Percentiles rank a stretch among this genome's conserved stretches.
These are phyloP conservation scores for Hycleus phaleratus DNA, from an alignment of 1,140 invertebrate genomes.

Conservation along the genomic window DNA sequence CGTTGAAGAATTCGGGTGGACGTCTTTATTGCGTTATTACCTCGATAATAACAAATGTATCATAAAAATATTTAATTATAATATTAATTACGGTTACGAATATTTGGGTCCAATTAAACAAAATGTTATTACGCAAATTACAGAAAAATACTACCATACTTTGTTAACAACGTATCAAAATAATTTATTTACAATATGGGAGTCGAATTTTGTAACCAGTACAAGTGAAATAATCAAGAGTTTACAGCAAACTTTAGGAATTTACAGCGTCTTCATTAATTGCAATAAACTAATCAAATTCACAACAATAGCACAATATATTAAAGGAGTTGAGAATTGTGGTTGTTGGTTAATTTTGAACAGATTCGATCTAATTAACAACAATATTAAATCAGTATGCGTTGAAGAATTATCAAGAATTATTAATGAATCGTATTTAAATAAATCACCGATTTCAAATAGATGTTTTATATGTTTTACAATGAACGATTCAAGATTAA, in stretches of 20 bases:
- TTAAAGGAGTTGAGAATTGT: constrained; percentile 74
- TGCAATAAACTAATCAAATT: constrained; percentile 85
- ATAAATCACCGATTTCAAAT: too few relatives aligned
- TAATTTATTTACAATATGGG: too few relatives aligned
- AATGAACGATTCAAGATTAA: constrained; percentile 68
- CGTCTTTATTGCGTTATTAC: constrained; percentile 83
- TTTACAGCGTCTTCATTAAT: constrained; percentile 87
- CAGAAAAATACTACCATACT: constrained; percentile 75
- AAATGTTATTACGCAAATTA: constrained; percentile 70
- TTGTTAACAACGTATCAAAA: constrained; percentile 69
- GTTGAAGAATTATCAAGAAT: too few relatives aligned
- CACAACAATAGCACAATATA: constrained; percentile 83
- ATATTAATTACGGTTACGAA: constrained; percentile 81
- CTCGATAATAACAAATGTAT: constrained; percentile 68
- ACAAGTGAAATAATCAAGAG: constrained; percentile 89
- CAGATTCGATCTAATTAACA: constrained; percentile 7
- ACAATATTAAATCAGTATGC: too few relatives aligned
- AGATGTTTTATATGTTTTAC: constrained; percentile 48
- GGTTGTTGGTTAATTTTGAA: constrained; percentile 91
- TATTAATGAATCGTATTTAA: too few relatives aligned
- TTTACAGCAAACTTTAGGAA: constrained; percentile 68
- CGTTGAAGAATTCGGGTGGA: constrained; percentile 78
- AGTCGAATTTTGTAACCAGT: constrained; percentile 72
- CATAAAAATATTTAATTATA: constrained; percentile 79
- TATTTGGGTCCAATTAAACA: constrained; percentile 71